Conservation (phyloP, 2,888 invertebrate genomes). For the Tanypteryx hageni region DNA sequence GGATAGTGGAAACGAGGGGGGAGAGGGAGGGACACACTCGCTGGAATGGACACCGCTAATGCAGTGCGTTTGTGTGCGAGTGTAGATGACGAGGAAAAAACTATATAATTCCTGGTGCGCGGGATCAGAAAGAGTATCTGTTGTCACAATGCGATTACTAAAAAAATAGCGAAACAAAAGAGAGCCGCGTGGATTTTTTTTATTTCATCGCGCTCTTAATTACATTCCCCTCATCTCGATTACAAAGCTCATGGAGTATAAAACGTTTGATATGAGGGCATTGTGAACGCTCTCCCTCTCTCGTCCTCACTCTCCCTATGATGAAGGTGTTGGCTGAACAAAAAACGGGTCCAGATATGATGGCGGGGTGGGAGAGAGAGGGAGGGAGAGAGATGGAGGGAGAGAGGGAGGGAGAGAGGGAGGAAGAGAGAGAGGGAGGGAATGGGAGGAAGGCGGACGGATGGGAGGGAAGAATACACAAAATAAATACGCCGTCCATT, state of each 20-base stretch:
- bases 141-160: slow-evolving; percentile 60
- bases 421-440: background rate
- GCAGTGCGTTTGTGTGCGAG: background rate
- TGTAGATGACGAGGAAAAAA: background rate
- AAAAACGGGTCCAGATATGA: slow-evolving; percentile 33
- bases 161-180: background rate
- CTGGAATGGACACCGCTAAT: slow-evolving; percentile 19
- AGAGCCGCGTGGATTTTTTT: slow-evolving; percentile 25
- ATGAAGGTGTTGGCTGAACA: slow-evolving; percentile 42
- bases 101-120: slow-evolving; percentile 36
- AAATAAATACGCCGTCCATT: slow-evolving; percentile 31
- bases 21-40: background rate
- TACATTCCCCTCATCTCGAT: slow-evolving; percentile 55
- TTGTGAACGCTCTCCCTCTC: slow-evolving; percentile 14
- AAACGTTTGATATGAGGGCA: slow-evolving; percentile 62
- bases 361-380: background rate
- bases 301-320: background rate
- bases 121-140: slow-evolving; percentile 58
- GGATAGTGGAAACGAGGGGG: background rate
- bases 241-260: slow-evolving; percentile 58
- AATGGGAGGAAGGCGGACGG: background rate
- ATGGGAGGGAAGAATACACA: background rate
- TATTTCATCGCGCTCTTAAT: slow-evolving; percentile 61
- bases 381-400: background rate
- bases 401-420: background rate